Evolutionary conservation across 2,113 vertebrate species (phyloP), one percentile per base, ranked within the genome.

Genomic region (Conger conger): DNA sequence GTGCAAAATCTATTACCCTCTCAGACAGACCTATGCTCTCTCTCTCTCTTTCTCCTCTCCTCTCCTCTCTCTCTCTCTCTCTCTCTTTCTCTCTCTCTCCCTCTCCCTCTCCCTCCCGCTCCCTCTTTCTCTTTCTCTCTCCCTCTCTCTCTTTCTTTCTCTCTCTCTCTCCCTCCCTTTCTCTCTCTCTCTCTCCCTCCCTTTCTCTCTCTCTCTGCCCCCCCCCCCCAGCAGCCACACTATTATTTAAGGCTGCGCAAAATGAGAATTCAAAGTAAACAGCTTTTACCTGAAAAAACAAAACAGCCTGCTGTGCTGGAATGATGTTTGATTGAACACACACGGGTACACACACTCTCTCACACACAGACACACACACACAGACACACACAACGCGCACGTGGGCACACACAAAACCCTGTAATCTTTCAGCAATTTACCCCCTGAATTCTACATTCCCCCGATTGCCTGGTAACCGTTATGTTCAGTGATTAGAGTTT

Each of bases 321-420:
- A 73, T 73, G 76, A 68, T 78, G 50, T 57, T 73, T 60, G 85
- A 87, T 85, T 82, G 86, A 82, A 82, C 76, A 73, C 79, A 33
- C n/a, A n/a, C n/a, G n/a, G n/a, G n/a, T n/a, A n/a, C n/a, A n/a
- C n/a, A n/a, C n/a, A n/a, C n/a, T n/a, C n/a, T n/a, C n/a, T n/a
- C n/a, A 42, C 20, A 42, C 37, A 40, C 36, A 80, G 4, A 37
- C 60, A 30, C n/a, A 42, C 40, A 42, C 20, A 42, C 37, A 40
- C 36, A 80, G 4, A 37, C 60, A 30, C n/a, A 42, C 40, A 42
- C 40, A 6, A 4, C n/a, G n/a, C n/a, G n/a, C n/a, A n/a, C n/a
- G n/a, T n/a, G n/a, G n/a, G 53, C 37, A 40, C 37, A 81, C 16
- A 38, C 63, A 30, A 18, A 40, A 20, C n/a, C 77, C 45, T 73